Evolutionary conservation across 2,797 vertebrate genomes (phyloP).

Genomic region (Cygnus olor): DNA sequence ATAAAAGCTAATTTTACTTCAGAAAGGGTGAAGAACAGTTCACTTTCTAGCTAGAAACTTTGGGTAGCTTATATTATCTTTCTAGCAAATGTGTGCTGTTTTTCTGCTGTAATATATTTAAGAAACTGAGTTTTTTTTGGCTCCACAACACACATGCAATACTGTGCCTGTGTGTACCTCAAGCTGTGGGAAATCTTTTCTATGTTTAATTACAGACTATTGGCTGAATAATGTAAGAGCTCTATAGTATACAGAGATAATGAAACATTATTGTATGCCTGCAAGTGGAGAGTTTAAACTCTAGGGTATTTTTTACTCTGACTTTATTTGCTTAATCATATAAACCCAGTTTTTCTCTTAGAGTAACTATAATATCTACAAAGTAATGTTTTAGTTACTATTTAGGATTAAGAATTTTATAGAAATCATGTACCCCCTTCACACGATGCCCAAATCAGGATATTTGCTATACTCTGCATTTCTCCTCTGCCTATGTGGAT

Average conservation of each 20-base stretch:
- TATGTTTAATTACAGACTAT: conserved; percentile 31
- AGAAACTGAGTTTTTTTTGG: neutral
- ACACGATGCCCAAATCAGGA: neutral
- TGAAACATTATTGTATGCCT: accelerated
- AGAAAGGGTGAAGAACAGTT: neutral
- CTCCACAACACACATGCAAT: neutral
- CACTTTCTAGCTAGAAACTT: neutral
- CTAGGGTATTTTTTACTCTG: neutral
- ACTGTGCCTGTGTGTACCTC: neutral
- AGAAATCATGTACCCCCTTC: accelerated
- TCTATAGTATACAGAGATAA: neutral
- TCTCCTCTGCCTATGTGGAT: accelerated
- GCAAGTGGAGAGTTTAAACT: neutral
- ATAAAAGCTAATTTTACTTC: neutral
- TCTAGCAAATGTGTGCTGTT: accelerated
- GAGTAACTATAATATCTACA: neutral
- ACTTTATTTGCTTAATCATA: neutral
- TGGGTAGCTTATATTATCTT: neutral
- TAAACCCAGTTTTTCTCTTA: neutral
- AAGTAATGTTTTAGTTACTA: neutral
- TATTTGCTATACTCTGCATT: neutral
- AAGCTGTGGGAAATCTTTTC: neutral
- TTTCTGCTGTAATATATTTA: neutral
- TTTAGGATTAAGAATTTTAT: neutral
- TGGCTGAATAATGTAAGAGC: neutral